Conservation (phyloP, 2,888 invertebrate species). For the Therioaphis trifolii region DNA sequence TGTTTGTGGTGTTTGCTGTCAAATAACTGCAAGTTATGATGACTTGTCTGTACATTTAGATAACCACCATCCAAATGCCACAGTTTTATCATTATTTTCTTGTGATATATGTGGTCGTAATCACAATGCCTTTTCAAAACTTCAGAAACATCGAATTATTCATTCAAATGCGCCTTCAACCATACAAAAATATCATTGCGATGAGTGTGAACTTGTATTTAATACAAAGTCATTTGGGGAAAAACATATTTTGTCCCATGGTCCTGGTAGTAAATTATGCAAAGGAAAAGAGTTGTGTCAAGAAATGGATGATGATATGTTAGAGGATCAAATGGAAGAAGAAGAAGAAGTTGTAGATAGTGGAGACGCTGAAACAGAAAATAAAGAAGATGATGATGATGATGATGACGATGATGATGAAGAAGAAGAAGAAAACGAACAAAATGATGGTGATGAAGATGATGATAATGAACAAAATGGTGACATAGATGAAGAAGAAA, state of each 20-base stretch:
- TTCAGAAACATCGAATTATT: conserved; percentile 73
- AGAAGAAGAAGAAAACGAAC: conserved; percentile 63
- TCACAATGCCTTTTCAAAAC: conserved; percentile 73
- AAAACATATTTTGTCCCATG: conserved; percentile 62
- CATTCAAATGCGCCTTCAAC: conserved; percentile 68
- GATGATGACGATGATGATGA: conserved; percentile 60
- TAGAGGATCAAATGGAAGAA: conserved; percentile 58
- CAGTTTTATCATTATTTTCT: conserved; percentile 72
- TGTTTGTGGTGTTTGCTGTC: conserved; percentile 74
- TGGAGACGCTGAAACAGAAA: conserved; percentile 38
- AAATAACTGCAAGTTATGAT: conserved; percentile 71
- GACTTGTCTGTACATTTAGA: conserved; percentile 71
- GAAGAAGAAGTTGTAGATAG: conserved; percentile 61
- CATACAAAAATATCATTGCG: conserved; percentile 64
- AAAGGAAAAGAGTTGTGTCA: conserved; percentile 56
- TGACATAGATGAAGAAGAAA: conserved; percentile 51
- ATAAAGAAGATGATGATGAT: conserved; percentile 24
- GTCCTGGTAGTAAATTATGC: conserved; percentile 52
- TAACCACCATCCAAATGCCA: conserved; percentile 70
- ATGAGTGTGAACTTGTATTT: conserved; percentile 62
- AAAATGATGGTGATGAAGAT: conserved; percentile 63
- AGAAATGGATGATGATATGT: conserved; percentile 64
- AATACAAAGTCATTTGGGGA: conserved; percentile 57
- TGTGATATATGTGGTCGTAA: conserved; percentile 72
- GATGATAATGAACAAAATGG: conserved; percentile 64